These are phyloP conservation scores for Heliconius hewitsoni DNA, from an alignment of 1,140 invertebrate genomes.

Conservation along the genomic window DNA sequence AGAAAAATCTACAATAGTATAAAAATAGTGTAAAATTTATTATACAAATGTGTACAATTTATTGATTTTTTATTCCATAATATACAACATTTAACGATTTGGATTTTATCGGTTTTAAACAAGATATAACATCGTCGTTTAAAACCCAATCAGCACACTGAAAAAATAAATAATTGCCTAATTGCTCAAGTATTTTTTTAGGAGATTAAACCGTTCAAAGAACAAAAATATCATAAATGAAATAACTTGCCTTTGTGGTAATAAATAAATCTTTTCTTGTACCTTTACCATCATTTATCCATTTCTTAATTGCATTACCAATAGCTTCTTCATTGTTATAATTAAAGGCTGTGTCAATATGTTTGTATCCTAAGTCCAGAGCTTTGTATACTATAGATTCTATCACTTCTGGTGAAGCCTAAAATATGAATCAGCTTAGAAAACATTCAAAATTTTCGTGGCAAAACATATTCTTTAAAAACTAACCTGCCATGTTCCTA, in stretches of 20 bases:
- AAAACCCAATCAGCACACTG: background rate
- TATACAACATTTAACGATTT: no score
- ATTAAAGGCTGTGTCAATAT: slow-evolving; percentile 91
- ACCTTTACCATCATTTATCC: slow-evolving; percentile 86
- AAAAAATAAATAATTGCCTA: background rate
- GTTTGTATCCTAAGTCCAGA: slow-evolving; percentile 86
- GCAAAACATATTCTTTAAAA: background rate
- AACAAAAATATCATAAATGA: background rate
- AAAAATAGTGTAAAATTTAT: no score
- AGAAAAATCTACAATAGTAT: no score
- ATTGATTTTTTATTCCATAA: no score
- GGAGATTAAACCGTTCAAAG: background rate
- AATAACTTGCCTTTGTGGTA: slow-evolving; percentile 87
- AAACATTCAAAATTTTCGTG: background rate
- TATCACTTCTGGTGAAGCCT: slow-evolving; percentile 87
- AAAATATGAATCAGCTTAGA: slow-evolving; percentile 36
- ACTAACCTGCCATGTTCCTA: slow-evolving; percentile 90
- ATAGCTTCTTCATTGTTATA: slow-evolving; percentile 92
- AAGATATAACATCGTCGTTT: background rate
- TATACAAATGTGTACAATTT: no score
- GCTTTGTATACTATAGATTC: slow-evolving; percentile 85
- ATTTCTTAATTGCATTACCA: slow-evolving; percentile 87
- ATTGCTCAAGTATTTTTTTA: background rate
- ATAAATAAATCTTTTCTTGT: slow-evolving; percentile 91
- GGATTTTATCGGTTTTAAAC: no score